phyloP scores from a whole-genome alignment of 2,113 vertebrate species.

The Candoia aspera region DNA sequence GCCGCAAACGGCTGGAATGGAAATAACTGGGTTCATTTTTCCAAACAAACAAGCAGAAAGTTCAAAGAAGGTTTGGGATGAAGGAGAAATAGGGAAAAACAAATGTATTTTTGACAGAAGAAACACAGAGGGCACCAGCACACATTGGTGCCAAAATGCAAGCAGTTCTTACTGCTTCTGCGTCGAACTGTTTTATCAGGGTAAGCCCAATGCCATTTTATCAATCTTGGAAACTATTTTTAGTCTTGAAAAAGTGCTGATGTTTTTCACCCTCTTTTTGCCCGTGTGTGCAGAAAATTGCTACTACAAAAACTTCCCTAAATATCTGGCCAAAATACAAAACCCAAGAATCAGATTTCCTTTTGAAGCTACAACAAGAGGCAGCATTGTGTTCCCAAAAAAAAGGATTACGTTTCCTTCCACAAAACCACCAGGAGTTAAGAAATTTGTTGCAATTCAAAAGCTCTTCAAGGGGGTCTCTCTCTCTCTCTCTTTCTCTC shows the following conservation, averaged over 20 bases:
- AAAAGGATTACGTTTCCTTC: conserved; percentile 1
- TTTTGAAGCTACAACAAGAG: conserved; percentile 23
- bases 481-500: background rate
- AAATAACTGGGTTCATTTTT: background rate
- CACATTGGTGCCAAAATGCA: background rate
- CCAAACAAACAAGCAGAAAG: background rate
- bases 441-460: background rate
- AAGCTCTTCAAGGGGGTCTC: background rate
- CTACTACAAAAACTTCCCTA: conserved; percentile 1
- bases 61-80: background rate
- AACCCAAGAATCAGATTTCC: conserved; percentile 5
- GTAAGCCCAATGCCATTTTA: conserved; percentile 3
- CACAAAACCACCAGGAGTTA: background rate
- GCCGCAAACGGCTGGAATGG: background rate
- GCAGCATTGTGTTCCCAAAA: conserved; percentile 19
- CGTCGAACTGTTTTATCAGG: conserved; percentile 15
- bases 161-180: background rate
- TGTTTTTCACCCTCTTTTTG: background rate
- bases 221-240: conserved; percentile 14
- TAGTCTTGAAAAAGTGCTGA: background rate
- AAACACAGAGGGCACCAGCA: background rate
- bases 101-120: background rate
- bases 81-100: background rate
- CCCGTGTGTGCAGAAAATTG: background rate
- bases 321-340: background rate